These are phyloP conservation scores for Rhinopithecus roxellana DNA, from an alignment of 2,113 vertebrate genomes.

Conservation along the genomic window DNA sequence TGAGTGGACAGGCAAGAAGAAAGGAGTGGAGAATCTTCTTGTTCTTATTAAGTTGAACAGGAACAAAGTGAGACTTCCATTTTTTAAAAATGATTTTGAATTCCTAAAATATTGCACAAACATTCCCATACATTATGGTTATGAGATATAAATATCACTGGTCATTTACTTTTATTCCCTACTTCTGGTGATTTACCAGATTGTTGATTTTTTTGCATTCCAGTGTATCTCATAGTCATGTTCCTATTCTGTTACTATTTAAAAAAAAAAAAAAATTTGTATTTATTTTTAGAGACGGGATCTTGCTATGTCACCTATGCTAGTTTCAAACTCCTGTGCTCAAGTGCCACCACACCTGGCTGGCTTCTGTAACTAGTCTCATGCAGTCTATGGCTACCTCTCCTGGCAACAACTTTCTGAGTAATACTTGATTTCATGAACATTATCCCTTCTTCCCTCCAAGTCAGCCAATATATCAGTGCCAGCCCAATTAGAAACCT, in stretches of 20 bases:
- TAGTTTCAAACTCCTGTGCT: background rate
- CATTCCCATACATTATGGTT: background rate
- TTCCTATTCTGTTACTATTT: background rate
- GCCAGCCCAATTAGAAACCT: background rate
- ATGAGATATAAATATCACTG: background rate
- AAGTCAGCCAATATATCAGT: rapidly evolving
- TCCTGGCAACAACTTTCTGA: background rate
- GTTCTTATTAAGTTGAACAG: background rate
- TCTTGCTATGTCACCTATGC: background rate
- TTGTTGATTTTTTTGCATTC: background rate
- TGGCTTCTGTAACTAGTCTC: background rate
- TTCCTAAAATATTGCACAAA: background rate
- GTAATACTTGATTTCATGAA: background rate
- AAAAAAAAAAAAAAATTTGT: too few species aligned
- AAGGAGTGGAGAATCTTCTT: background rate
- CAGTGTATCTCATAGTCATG: rapidly evolving
- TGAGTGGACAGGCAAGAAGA: background rate
- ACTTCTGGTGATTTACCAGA: background rate
- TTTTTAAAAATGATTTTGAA: background rate
- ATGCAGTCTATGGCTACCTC: rapidly evolving
- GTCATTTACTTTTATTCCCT: background rate
- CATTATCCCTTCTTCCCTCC: background rate
- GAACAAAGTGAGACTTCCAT: conserved; percentile 39
- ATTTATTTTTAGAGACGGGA: background rate
- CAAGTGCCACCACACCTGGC: background rate